Evolutionary conservation across 37 sponge, comb jelly and placozoan genomes (phyloP), one percentile per base, ranked within the genome.

Genomic region (Oopsacas minuta): DNA sequence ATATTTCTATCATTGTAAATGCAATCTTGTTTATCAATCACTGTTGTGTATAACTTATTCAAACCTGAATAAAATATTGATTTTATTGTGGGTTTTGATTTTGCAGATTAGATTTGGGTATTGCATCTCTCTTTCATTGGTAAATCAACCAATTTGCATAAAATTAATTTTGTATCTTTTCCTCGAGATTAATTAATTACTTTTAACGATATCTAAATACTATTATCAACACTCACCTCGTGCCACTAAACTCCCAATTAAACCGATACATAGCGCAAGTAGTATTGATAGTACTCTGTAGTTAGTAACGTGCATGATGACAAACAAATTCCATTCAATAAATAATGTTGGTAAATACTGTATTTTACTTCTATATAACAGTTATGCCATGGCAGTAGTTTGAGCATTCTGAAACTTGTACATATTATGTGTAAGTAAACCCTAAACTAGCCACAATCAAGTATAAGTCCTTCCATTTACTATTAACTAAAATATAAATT

Each of bases 321-420:
- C 30, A 3, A 61, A 61, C 49, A 42, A n/a, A 61, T 61, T 61
- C 75, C 75, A 12, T 61, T 61, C 75, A 61, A 61, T 61, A n/a
- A 61, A 3, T 25, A 12, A 34, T 32, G 22, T n/a, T 25, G 75
- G 30, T 61, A 5, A 61, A 25, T 10, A 5, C 20, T n/a, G 28
- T 25, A 61, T 20, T 61, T 12, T 10, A 25, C 75, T 61, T 25
- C 22, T 25, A 61, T 61, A 61, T 10, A 61, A 61, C 75, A 32
- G 20, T 32, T 25, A 3, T n/a, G 30, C 30, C 22, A 32, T 61
- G 75, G 30, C 20, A 3, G 75, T 61, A 61, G 20, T 61, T 46
- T 61, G 30, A 61, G 28, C 22, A 61, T 32, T 61, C 30, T n/a
- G 49, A 15, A 25, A 34, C n/a, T 61, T 61, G 22, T 61, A 61